These are phyloP conservation scores for Notothenia rossii DNA, from an alignment of 2,113 vertebrate genomes.

Conservation along the genomic window DNA sequence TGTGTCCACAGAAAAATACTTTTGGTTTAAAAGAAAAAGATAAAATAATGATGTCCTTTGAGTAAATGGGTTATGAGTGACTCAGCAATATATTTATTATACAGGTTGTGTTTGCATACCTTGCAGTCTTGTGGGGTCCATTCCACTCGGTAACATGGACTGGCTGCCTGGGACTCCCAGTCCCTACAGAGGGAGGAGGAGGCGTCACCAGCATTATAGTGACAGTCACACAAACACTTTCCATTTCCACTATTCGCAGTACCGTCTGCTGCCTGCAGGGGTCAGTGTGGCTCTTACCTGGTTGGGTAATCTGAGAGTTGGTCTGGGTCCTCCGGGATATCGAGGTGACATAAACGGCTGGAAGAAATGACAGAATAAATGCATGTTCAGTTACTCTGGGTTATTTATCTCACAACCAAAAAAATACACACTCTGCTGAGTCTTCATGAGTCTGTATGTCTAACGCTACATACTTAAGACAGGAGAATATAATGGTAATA, in stretches of 20 bases:
- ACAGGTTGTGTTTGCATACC: conserved; percentile 76
- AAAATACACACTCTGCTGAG: too few species aligned
- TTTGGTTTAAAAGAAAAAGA: not conserved
- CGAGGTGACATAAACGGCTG: conserved; percentile 99
- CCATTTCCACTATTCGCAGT: not conserved
- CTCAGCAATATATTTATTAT: not conserved
- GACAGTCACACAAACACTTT: not conserved
- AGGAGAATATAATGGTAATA: not conserved
- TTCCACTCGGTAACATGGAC: conserved; percentile 94
- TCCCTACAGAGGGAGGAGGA: conserved; percentile 80
- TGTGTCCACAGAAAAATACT: not conserved
- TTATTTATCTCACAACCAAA: not conserved
- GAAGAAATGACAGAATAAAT: conserved; percentile 14
- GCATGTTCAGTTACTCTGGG: not conserved
- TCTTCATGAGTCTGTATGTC: not conserved
- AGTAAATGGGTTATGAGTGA: not conserved
- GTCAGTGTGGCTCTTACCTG: conserved; percentile 86
- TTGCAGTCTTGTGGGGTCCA: conserved; percentile 98
- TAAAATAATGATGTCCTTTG: not conserved
- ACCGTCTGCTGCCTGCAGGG: conserved; percentile 33
- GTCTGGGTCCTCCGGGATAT: conserved; percentile 97
- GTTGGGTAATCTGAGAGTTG: conserved; percentile 94
- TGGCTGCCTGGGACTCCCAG: conserved; percentile 95
- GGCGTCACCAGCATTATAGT: conserved; percentile 2
- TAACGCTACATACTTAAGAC: not conserved